Evolutionary conservation across 2,797 vertebrate genomes (phyloP), one percentile per base, ranked within the genome.

Genomic region (Anas georgica): DNA sequence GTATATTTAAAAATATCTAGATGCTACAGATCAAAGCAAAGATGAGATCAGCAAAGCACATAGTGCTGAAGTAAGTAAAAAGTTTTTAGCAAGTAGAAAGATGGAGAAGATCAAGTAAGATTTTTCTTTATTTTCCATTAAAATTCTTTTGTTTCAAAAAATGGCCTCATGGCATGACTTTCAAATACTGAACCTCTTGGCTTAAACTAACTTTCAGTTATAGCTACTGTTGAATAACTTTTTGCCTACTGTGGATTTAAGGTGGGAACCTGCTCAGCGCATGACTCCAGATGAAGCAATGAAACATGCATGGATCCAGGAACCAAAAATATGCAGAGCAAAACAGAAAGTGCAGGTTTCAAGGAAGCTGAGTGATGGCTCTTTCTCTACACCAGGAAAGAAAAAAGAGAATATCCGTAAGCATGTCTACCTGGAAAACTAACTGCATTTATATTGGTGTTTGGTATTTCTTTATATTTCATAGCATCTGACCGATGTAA

Each of bases 281-380:
- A 98, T 99, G 98, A 99, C 98, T 86, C 99, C 99, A 0, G 99
- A 99, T 69, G 98, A 99, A 95, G 99, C 98, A 1, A 96, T 99
- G 94, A 98, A 98, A 92, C 99, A 99, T 8, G 95, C 97, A 3
- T 99, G 99, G 99, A 99, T 99, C 96, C 98, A 98, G 74, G 98
- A 99, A 62, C 97, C 98, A 37, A 98, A 98, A 83, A 97, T 97
- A 63, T 97, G 98, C 96, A 98, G 96, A 96, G 83, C 96, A 18
- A 96, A 97, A 17, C 92, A 97, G 78, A 98, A 97, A 97, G 86
- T 94, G 5, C 98, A 96, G 78, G 88, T 96, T 13, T 56, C 96
- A 17, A 91, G 86, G 79, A 98, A 97, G 92, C 17, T 95, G 16
- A 96, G 90, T 10, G 98, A 98, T n/a, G 86, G 83, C 39, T 85